Percentiles rank a stretch among this genome's conserved stretches.
Evolutionary conservation across 2,797 vertebrate genomes (phyloP).

Genomic region (Rhabdophis nuchalis): DNA sequence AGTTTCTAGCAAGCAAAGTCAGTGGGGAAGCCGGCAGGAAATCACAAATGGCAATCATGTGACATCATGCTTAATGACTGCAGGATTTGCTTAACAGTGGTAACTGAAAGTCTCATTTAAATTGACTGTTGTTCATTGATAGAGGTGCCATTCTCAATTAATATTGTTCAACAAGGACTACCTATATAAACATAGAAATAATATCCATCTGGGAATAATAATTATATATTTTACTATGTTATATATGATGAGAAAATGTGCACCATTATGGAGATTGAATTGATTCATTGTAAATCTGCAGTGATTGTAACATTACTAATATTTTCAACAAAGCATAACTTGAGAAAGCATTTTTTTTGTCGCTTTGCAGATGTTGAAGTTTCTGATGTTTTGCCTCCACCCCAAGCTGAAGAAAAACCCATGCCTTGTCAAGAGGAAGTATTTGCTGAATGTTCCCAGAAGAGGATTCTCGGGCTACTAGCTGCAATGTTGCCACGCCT

Average conservation of each 20-base stretch:
- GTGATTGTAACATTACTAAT: background rate
- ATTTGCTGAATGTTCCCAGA: constrained; percentile 95
- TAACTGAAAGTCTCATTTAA: background rate
- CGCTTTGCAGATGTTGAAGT: background rate
- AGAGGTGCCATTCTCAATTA: background rate
- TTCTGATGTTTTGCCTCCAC: constrained; percentile 58
- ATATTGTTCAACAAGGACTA: background rate
- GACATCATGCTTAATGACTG: background rate
- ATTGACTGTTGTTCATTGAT: background rate
- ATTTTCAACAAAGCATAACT: background rate
- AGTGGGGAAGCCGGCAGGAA: background rate
- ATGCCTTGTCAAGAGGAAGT: constrained; percentile 86
- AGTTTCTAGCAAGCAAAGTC: background rate
- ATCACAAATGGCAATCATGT: background rate
- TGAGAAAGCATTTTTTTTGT: background rate
- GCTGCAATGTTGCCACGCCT: constrained; percentile 93
- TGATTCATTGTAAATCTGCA: background rate
- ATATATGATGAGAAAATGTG: background rate
- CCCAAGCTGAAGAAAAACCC: constrained; percentile 70
- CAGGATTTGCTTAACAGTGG: background rate
- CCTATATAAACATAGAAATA: background rate
- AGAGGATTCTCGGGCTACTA: constrained; percentile 92
- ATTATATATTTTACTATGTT: background rate
- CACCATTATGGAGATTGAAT: background rate
- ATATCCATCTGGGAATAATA: background rate